phyloP scores from a whole-genome alignment of 2,888 invertebrate species.

The Mylabris sibirica region DNA sequence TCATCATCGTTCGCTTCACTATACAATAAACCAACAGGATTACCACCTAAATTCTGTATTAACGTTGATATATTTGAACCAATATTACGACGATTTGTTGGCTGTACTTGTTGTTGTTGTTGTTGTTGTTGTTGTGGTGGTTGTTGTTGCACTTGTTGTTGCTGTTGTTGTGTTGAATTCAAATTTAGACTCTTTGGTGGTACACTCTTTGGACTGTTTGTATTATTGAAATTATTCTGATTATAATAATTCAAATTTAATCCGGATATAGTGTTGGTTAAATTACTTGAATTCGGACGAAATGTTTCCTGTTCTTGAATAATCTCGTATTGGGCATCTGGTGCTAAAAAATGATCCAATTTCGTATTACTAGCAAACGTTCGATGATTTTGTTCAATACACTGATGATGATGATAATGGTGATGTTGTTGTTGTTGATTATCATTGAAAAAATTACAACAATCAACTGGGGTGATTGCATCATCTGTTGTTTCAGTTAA shows the following conservation, averaged over 20 bases:
- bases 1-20: conserved; percentile 58
- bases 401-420: background rate
- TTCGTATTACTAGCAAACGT: conserved; percentile 41
- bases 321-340: conserved; percentile 71
- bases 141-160: conserved; percentile 3
- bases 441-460: conserved; percentile 56
- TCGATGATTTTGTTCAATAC: conserved; percentile 32
- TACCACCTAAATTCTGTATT: conserved; percentile 62
- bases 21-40: conserved; percentile 60
- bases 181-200: conserved; percentile 55
- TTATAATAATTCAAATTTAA: conserved; percentile 58
- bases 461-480: conserved; percentile 55
- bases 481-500: conserved; percentile 61
- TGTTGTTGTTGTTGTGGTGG: background rate
- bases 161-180: conserved; percentile 19
- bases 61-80: conserved; percentile 62
- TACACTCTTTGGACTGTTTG: conserved; percentile 49
- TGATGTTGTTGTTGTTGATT: conserved; percentile 26
- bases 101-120: conserved; percentile 32
- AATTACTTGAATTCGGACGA: conserved; percentile 52
- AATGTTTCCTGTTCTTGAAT: conserved; percentile 62
- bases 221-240: conserved; percentile 44
- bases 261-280: conserved; percentile 60
- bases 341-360: conserved; percentile 63
- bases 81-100: conserved; percentile 51